phyloP scores from a whole-genome alignment of 2,888 invertebrate species.

The Nomada lathburiana region DNA sequence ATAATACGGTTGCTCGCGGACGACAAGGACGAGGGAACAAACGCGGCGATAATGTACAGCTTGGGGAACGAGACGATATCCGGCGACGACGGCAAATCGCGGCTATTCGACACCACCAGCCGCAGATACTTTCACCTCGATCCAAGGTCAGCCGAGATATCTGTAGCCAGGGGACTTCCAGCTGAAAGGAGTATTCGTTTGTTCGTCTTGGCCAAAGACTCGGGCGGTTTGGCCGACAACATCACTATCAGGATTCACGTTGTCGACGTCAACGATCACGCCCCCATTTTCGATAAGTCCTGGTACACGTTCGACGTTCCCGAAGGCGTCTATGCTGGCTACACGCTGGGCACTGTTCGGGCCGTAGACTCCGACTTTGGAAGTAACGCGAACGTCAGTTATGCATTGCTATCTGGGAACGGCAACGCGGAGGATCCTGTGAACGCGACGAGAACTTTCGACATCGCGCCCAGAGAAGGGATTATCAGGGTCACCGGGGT shows the following conservation, averaged over 20 bases:
- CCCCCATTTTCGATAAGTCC: slow-evolving; percentile 92
- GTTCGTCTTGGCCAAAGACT: slow-evolving; percentile 91
- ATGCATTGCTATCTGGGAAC: slow-evolving; percentile 86
- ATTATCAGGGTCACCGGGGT: slow-evolving; percentile 90
- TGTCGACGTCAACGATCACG: slow-evolving; percentile 93
- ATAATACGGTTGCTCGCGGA: slow-evolving; percentile 89
- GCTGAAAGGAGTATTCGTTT: slow-evolving; percentile 91
- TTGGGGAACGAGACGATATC: slow-evolving; percentile 66
- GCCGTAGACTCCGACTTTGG: slow-evolving; percentile 93
- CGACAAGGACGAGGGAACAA: slow-evolving; percentile 90
- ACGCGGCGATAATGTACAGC: slow-evolving; percentile 90
- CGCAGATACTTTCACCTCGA: slow-evolving; percentile 91
- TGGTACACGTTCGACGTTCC: slow-evolving; percentile 93
- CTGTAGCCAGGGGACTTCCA: slow-evolving; percentile 89
- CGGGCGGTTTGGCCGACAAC: slow-evolving; percentile 90
- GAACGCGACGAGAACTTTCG: slow-evolving; percentile 86
- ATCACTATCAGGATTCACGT: slow-evolving; percentile 90
- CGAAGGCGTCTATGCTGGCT: slow-evolving; percentile 91
- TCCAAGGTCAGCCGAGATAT: slow-evolving; percentile 90
- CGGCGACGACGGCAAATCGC: slow-evolving; percentile 80
- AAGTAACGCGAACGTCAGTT: slow-evolving; percentile 91
- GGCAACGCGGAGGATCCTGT: slow-evolving; percentile 75
- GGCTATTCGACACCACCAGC: slow-evolving; percentile 57
- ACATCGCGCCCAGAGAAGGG: slow-evolving; percentile 89
- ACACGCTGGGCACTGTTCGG: slow-evolving; percentile 90